Base-by-base conservation (phyloP, 2,797 vertebrate species). In the Tadarida brasiliensis region DNA sequence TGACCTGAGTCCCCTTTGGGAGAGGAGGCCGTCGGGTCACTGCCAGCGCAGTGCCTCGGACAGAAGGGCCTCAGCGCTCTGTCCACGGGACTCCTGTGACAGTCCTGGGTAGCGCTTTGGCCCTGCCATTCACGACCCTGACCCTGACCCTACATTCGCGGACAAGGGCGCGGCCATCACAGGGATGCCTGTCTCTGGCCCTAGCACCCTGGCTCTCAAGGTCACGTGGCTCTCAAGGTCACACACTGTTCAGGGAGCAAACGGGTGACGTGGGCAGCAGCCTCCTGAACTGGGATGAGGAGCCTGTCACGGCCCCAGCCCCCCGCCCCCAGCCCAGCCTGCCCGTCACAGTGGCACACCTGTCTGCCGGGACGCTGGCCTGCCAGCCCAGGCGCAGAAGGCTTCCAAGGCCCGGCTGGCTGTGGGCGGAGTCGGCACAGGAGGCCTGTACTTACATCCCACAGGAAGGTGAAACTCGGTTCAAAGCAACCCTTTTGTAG, bases 391-490 rank as follows among this genome's bases (percentile, higher is more conserved):
- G 88, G 92, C 95, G 14, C 86, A 22, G 86, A 93, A 61, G 90
- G 74, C 80, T 97, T 87, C 76, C 67, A 70, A 92, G 93, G 96
- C 81, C 16, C 12, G 83, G 84, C 54, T 94, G 85, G 92, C 61
- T 94, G 90, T 78, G 86, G 98, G 73, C 0, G 10, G 91, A 91
- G 91, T 87, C 17, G 2, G 73, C 89, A 82, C 57, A 57, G 19
- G 82, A 92, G 68, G 39, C 63, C 33, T 47, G 86, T 57, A 63
- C 93, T 97, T 92, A 78, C 97, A 97, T 87, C 96, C 78, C 84
- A 96, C 63, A 89, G 67, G 94, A 95, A 97, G 95, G 93, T 84
- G 93, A 96, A 94, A 92, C 49, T 47, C 14, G 30, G 28, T 96
- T 93, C 87, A 92, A 89, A 97, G 94, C 92, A 67, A 28, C 85